Evolutionary conservation across 2,113 vertebrate species (phyloP), one percentile per base, ranked within the genome.

Genomic region (Potamarius usumacintae): DNA sequence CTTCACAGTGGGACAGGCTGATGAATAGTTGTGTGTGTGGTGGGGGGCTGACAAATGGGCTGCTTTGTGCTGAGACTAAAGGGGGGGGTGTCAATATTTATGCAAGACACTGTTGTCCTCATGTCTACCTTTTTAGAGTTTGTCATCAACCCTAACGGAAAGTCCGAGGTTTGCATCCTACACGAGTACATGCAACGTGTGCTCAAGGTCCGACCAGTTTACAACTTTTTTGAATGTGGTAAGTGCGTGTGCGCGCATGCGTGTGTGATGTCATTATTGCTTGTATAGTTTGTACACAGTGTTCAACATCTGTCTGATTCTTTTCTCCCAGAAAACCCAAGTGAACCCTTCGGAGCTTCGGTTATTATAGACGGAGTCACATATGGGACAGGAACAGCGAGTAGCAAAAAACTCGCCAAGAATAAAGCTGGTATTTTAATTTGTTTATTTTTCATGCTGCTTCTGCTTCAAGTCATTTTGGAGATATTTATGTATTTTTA

Each of bases 171-270:
- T 91, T 99, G 98, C 93, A 99, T 99, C 90, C 94, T 99, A 88
- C 98, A 99, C 85, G 98, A 99, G 94, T 99, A 99, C 93, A 99
- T 99, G 98, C 98, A 99, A 93, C 97, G 98, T 82, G 98, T 99
- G 91, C 97, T 99, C 77, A 99, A 99, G 94, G 98, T 99, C 94
- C 97, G 98, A 92, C 98, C 98, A 91, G 98, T 99, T 96, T 99
- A 99, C 96, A 99, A 97, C 96, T 99, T 99, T 94, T 99, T 99
- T 96, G 98, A 99, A 97, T 99, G 98, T 98, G 98, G 98, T 99
- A 96, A 98, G 98, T 94, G 27, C 17, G 17, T 69, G 14, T 67
- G 50, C 27, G 60, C 48, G n/a, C n/a, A n/a, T 94, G 27, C 17
- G 17, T 69, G 14, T 67, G 50, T 30, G 27, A 42, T 42, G 3